Percentiles rank a stretch among this genome's conserved stretches.
These are phyloP conservation scores for Macrochelys suwanniensis DNA, from an alignment of 2,797 vertebrate species.

Conservation along the genomic window DNA sequence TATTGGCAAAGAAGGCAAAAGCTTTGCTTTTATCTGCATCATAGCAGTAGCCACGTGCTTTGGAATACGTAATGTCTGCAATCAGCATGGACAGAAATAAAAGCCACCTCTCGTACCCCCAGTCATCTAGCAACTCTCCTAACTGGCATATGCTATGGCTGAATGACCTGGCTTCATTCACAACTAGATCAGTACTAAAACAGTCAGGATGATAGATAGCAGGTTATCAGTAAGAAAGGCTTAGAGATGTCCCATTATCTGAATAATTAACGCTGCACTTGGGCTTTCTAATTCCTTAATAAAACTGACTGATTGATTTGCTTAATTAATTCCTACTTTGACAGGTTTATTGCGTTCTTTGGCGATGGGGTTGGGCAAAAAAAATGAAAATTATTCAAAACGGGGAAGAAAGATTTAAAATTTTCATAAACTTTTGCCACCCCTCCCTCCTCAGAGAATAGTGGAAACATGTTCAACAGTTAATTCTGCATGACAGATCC, in stretches of 20 bases:
- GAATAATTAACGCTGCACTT: conserved; percentile 87
- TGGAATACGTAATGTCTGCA: conserved; percentile 10
- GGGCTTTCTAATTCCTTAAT: conserved; percentile 88
- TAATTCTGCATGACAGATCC: conserved; percentile 24
- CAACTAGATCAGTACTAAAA: conserved; percentile 82
- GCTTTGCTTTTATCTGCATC: conserved; percentile 17
- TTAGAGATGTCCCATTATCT: conserved; percentile 87
- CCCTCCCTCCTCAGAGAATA: conserved; percentile 47
- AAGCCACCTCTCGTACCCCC: background rate
- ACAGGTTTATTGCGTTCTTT: conserved; percentile 84
- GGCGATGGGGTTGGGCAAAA: conserved; percentile 57
- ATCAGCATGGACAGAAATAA: conserved; percentile 17
- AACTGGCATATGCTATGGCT: conserved; percentile 76
- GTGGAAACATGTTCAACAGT: conserved; percentile 34
- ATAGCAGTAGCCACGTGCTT: background rate
- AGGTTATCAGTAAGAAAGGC: conserved; percentile 86
- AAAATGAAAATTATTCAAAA: conserved; percentile 63
- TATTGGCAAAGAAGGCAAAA: background rate
- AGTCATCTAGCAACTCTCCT: conserved; percentile 46
- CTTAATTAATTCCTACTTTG: conserved; percentile 88
- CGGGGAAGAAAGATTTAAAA: conserved; percentile 77
- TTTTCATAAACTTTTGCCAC: conserved; percentile 77
- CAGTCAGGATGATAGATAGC: conserved; percentile 83
- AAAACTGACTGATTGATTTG: conserved; percentile 89
- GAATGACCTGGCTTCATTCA: conserved; percentile 83